A percentile compares a stretch with the other conserved stretches of the same genome.
Evolutionary conservation across 2,888 invertebrate species (phyloP).

Genomic region (Spilarctia lutea): DNA sequence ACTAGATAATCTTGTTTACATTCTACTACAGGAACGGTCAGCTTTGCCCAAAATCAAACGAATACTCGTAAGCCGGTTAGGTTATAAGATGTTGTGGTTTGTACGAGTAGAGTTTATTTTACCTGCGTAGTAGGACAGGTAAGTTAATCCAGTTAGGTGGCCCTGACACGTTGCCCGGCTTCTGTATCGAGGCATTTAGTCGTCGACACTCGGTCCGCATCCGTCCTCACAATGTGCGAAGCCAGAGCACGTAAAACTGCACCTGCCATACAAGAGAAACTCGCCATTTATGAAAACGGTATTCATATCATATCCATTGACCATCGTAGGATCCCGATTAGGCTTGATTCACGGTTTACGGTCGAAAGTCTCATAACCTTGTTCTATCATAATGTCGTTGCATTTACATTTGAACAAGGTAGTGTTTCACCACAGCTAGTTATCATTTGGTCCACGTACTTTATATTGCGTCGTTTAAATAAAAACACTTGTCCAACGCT

Average conservation of each 20-base stretch:
- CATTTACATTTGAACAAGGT: conserved; percentile 60
- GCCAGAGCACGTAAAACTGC: conserved; percentile 77
- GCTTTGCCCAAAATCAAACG: conserved; percentile 61
- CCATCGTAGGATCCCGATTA: conserved; percentile 59
- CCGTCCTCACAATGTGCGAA: conserved; percentile 80
- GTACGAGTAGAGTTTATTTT: conserved; percentile 72
- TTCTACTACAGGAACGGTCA: conserved; percentile 45
- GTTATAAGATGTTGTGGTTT: conserved; percentile 64
- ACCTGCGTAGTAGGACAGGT: conserved; percentile 83
- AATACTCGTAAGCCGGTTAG: conserved; percentile 75
- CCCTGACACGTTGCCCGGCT: conserved; percentile 85
- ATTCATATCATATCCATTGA: conserved; percentile 65
- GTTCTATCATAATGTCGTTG: conserved; percentile 51
- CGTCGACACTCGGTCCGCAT: conserved; percentile 67
- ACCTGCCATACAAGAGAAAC: conserved; percentile 83
- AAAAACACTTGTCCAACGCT: conserved; percentile 78
- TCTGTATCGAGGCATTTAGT: conserved; percentile 76
- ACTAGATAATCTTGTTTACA: conserved; percentile 42
- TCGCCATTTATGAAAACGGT: conserved; percentile 85
- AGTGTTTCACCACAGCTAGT: conserved; percentile 76
- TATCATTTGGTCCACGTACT: conserved; percentile 81
- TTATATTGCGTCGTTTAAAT: conserved; percentile 67
- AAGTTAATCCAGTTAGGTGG: conserved; percentile 85
- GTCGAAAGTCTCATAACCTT: conserved; percentile 74
- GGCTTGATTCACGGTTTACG: conserved; percentile 61